Evolutionary conservation across 2,113 vertebrate genomes (phyloP), one percentile per base, ranked within the genome.

Genomic region (Callipepla californica): DNA sequence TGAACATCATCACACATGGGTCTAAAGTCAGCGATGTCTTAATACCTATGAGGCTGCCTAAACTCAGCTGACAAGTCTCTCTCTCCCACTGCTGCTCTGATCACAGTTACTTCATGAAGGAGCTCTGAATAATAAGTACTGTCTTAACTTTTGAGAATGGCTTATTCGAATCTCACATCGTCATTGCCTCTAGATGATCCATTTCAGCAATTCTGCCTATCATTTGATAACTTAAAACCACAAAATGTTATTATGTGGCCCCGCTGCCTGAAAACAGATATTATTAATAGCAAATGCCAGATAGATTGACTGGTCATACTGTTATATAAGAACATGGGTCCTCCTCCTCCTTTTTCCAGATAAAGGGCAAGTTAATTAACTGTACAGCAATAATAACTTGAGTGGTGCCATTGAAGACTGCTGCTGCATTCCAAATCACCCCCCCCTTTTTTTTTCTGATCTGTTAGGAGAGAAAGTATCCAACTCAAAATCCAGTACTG

Each of bases 241-340:
- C 53, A 80, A 78, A 88, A 40, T 8, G 19, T 65, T 70, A n/a
- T 21, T 84, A 4, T 73, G 53, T 59, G 76, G 59, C 36, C 14
- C 48, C 69, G 58, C 44, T 94, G 58, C 84, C 81, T 95, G 48
- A 79, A 79, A 93, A 50, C 78, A 42, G 90, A 47, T 42, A 40
- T 82, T 85, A 67, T 90, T 95, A 85, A 88, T 36, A 78, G 25
- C 18, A 84, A 79, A 80, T 73, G 70, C 59, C 86, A 93, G 28
- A 25, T 26, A 79, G 77, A 89, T 86, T 86, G 84, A 57, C 34
- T 78, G 36, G 48, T 61, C 30, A 57, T 47, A 12, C 57, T 77
- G 12, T 57, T 88, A 48, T 62, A 62, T n/a, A 58, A 86, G 73
- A 68, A 45, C 38, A n/a, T 19, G 36, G 18, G 47, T 79, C 38